Evolutionary conservation across 2,113 vertebrate species (phyloP).

Genomic region (Setophaga kirtlandii): DNA sequence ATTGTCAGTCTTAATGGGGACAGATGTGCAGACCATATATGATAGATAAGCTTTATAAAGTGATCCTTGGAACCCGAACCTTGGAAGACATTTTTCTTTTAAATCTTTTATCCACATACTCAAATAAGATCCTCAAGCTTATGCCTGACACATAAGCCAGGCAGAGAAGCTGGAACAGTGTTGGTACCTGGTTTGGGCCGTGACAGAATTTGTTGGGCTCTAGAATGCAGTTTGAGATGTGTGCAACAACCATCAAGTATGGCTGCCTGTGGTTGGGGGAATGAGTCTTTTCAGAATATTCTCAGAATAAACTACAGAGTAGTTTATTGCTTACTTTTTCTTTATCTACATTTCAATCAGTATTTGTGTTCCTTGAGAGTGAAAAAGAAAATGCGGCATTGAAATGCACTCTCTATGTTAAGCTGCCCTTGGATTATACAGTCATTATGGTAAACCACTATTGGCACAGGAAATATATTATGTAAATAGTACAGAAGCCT

Average conservation of each 20-base stretch:
- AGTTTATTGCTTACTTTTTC: not conserved
- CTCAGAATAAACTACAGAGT: not conserved
- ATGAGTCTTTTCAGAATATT: not conserved
- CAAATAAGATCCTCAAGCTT: not conserved
- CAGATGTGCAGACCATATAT: not conserved
- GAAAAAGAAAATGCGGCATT: not conserved
- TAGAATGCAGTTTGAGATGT: not conserved
- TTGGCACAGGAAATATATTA: not conserved
- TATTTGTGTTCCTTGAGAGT: not conserved
- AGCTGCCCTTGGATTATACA: not conserved
- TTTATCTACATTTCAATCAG: not conserved
- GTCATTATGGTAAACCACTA: not conserved
- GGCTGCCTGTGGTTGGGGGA: not conserved
- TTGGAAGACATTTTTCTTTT: not conserved
- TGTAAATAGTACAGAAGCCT: not conserved
- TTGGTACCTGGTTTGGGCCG: not conserved
- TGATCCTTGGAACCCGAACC: not conserved
- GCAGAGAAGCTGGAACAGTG: not conserved
- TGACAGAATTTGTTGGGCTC: not conserved
- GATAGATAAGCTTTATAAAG: not conserved
- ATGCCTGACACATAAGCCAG: not conserved
- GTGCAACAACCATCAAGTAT: not conserved
- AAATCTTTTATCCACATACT: not conserved
- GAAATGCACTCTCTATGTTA: not conserved
- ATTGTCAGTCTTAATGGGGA: not conserved